Conservation (phyloP, 1,140 invertebrate genomes). For the Polypedilum pembai region DNA sequence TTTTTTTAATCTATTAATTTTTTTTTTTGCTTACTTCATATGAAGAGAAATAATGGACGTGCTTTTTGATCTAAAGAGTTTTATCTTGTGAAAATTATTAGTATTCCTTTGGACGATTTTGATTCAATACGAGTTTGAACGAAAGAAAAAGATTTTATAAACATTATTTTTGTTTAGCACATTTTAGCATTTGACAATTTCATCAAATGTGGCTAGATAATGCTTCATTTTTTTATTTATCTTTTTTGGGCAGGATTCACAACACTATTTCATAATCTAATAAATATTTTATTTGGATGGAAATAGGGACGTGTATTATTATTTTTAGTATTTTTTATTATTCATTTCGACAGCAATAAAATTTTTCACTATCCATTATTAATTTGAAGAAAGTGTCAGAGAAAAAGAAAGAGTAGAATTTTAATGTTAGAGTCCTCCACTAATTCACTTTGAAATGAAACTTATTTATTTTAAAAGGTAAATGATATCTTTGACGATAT, state of each 20-base stretch:
- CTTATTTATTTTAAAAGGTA: background rate
- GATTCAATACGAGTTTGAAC: too few species aligned
- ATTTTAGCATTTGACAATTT: background rate
- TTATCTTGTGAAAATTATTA: background rate
- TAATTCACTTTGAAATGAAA: background rate
- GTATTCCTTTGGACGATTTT: too few species aligned
- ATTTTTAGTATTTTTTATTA: background rate
- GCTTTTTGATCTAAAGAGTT: background rate
- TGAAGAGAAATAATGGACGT: background rate
- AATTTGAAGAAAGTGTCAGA: background rate
- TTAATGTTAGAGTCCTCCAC: background rate
- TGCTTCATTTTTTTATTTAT: background rate
- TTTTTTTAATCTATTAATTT: too few species aligned
- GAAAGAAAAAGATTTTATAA: too few species aligned
- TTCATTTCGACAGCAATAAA: background rate
- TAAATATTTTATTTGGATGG: background rate
- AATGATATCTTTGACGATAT: background rate
- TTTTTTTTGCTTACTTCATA: too few species aligned
- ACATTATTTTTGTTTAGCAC: background rate
- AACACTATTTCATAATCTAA: background rate
- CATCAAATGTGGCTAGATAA: slow-evolving; percentile 12
- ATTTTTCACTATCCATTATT: background rate
- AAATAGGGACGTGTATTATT: slow-evolving; percentile 1
- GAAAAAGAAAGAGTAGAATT: background rate
- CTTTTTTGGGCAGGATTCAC: slow-evolving; percentile 2